Conservation (phyloP, 2,797 vertebrate species). For the Dromococcyx pavoninus region DNA sequence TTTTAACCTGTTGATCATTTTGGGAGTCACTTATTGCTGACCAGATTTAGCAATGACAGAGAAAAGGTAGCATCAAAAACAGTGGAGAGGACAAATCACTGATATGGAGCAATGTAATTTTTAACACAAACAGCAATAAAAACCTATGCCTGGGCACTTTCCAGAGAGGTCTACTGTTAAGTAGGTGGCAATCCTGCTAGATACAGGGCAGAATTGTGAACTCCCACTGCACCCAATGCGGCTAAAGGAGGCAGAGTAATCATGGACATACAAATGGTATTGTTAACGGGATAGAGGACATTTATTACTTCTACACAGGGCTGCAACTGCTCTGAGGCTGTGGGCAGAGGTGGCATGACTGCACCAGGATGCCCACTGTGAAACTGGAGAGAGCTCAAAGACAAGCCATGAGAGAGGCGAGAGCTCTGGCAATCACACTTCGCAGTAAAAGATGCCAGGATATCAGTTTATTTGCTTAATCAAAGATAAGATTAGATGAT, state of each 20-base stretch:
- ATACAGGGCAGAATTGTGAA: not conserved
- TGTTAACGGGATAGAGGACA: not conserved
- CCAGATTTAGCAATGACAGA: not conserved
- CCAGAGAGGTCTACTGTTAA: not conserved
- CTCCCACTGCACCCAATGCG: accelerated
- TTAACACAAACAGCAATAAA: not conserved
- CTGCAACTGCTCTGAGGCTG: not conserved
- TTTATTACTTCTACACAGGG: not conserved
- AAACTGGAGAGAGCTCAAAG: conserved; percentile 10
- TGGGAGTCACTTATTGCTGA: not conserved
- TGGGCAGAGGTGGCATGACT: not conserved
- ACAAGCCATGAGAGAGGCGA: not conserved
- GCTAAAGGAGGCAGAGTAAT: not conserved
- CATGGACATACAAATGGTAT: accelerated
- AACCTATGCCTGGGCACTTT: not conserved
- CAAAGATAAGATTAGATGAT: not conserved
- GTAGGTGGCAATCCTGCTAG: not conserved
- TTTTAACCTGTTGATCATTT: not conserved
- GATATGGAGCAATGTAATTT: not conserved
- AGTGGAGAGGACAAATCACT: not conserved
- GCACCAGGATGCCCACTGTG: not conserved
- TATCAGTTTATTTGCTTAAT: not conserved
- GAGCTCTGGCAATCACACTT: not conserved
- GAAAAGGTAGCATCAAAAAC: not conserved
- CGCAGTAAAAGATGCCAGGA: not conserved